Base-by-base conservation (phyloP, 2,888 invertebrate genomes). In the Volucella inflata region DNA sequence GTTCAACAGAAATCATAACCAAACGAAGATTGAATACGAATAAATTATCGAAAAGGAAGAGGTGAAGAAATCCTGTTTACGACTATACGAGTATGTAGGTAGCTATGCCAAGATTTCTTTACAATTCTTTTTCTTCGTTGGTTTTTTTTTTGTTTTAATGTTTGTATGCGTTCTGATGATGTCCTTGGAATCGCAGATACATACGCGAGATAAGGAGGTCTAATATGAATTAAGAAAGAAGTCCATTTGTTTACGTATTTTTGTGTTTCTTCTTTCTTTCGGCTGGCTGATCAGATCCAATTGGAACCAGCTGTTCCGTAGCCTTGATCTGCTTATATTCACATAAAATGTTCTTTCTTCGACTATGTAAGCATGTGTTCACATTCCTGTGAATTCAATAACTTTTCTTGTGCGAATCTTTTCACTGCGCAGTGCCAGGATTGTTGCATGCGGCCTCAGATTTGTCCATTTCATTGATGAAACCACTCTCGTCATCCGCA, bases 51-150 rank as follows among this genome's bases (percentile, higher is more conserved):
- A 17, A 46, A 21, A 9, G 30, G 62, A 50, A 64, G 17, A 46
- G 62, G 16, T 62, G 62, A 40, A 16, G 72, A 60, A 72, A 72
- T 71, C 71, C 71, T 71, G 59, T 71, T 71, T 60, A 50, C 55
- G 36, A 55, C 4, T 30, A 30, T 30, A 21, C 2, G 0, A 2
- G 21, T 2, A 2, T 21, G 2, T 21, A 30, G 0, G 30, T 30
- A 30, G 30, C 1, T 30, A 30, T 36, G 4, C 4, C 14, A 10
- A 42, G 9, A 14, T 51, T 8, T 42, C 14, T 70, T 70, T 2
- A 38, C 2, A n/a, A 17, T 36, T 44, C 12, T 42, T n/a, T 0
- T n/a, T n/a, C n/a, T n/a, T 42, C 21, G 53, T 44, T n/a, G 14
- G 3, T 53, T 9, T n/a, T 60, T 62, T 11, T 17, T 44, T 62